A percentile compares a stretch with the other conserved stretches of the same genome.
Evolutionary conservation across 2,113 vertebrate species (phyloP).

Genomic region (Merops nubicus): DNA sequence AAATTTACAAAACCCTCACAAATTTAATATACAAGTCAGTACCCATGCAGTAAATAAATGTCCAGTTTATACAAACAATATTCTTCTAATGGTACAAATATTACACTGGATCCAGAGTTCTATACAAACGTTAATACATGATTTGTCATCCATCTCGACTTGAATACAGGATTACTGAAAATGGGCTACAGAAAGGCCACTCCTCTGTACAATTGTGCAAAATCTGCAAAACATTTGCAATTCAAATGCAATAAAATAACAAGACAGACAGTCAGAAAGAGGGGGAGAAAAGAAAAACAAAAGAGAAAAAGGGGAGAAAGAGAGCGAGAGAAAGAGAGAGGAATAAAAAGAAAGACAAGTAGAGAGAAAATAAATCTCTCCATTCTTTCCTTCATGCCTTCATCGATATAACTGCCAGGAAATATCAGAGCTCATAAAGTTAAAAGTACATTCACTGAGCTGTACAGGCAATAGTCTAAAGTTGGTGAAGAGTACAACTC

Average conservation of each 20-base stretch:
- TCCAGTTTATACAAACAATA: slow-evolving; percentile 79
- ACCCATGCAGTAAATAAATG: slow-evolving; percentile 85
- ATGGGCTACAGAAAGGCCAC: slow-evolving; percentile 83
- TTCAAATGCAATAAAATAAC: slow-evolving; percentile 28
- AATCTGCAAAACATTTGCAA: slow-evolving; percentile 80
- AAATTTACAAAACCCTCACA: slow-evolving; percentile 83
- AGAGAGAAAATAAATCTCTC: slow-evolving; percentile 48
- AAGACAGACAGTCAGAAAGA: neutral
- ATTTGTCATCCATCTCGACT: slow-evolving; percentile 73
- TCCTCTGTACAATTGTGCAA: slow-evolving; percentile 83
- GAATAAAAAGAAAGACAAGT: slow-evolving; percentile 53
- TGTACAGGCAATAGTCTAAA: slow-evolving; percentile 75
- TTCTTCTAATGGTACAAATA: slow-evolving; percentile 81
- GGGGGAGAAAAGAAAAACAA: neutral
- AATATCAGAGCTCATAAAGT: slow-evolving; percentile 71
- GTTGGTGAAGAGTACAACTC: slow-evolving; percentile 69
- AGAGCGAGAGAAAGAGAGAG: neutral
- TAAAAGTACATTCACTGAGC: slow-evolving; percentile 81
- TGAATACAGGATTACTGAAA: slow-evolving; percentile 74
- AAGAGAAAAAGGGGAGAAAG: neutral
- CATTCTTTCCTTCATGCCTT: slow-evolving; percentile 66
- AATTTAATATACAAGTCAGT: slow-evolving; percentile 80
- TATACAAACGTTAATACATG: slow-evolving; percentile 77
- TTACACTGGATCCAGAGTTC: slow-evolving; percentile 75
- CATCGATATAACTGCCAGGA: slow-evolving; percentile 64